A percentile compares a stretch with the other conserved stretches of the same genome.
Conservation (phyloP, 2,888 invertebrate species). For the Aplocera efformata region DNA sequence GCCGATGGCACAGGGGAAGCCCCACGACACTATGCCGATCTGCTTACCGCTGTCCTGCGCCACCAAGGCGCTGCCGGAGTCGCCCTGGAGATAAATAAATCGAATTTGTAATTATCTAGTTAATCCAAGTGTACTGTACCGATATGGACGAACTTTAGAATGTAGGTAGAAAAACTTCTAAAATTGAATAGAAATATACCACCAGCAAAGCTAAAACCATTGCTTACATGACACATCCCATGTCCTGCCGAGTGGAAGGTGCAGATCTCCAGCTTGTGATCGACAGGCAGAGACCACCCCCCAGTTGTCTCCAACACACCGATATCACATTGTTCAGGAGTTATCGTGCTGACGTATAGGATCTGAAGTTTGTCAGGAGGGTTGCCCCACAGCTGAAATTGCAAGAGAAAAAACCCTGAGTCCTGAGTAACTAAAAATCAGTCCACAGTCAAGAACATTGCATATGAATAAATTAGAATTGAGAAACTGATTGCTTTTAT, state of each 20-base stretch:
- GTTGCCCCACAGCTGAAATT: background rate
- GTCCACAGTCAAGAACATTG: no score
- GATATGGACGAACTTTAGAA: no score
- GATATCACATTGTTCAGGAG: background rate
- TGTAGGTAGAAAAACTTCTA: no score
- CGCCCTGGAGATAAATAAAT: constrained; percentile 14
- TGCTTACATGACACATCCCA: constrained; percentile 36
- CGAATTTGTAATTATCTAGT: no score
- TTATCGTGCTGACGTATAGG: background rate
- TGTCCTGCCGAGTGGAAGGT: constrained; percentile 25
- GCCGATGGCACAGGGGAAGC: constrained; percentile 46
- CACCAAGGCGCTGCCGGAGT: constrained; percentile 13
- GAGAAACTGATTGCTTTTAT: no score
- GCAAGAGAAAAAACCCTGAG: no score
- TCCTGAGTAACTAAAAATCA: no score
- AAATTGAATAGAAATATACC: no score
- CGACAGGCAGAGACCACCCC: background rate
- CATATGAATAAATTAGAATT: no score
- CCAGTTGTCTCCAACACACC: background rate
- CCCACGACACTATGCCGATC: constrained; percentile 55
- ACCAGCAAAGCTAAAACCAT: no score
- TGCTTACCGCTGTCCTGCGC: constrained; percentile 22
- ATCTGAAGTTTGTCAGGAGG: background rate
- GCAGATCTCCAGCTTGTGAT: constrained; percentile 5
- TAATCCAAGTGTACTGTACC: no score